Evolutionary conservation across 2,797 vertebrate species (phyloP).

Genomic region (Acipenser transmontanus): DNA sequence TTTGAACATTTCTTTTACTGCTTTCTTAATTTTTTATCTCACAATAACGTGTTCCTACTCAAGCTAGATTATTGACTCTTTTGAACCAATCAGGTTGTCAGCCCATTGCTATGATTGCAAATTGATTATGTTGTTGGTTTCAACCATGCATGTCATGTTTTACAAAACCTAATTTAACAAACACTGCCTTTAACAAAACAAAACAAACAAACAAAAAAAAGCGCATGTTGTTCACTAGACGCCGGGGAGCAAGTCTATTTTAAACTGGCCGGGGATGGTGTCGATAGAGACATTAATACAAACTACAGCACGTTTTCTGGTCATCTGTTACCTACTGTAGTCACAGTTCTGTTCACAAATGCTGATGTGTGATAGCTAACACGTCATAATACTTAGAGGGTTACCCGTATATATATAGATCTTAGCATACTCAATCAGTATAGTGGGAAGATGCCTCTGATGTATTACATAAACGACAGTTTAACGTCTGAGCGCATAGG

Average conservation of each 20-base stretch:
- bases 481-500: too few species aligned
- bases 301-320: background rate
- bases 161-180: background rate
- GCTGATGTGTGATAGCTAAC: background rate
- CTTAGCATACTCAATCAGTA: too few species aligned
- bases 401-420: too few species aligned
- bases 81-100: background rate
- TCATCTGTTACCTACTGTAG: background rate
- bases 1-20: too few species aligned
- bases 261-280: background rate
- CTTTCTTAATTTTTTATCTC: too few species aligned
- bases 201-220: background rate
- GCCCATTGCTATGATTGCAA: background rate
- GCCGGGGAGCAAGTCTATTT: background rate
- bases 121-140: background rate
- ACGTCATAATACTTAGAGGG: background rate
- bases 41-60: background rate
- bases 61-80: background rate
- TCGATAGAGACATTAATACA: background rate
- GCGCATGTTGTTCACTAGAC: background rate
- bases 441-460: too few species aligned
- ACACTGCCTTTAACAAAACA: background rate
- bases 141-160: background rate
- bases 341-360: background rate
- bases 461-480: too few species aligned